Evolutionary conservation across 2,888 invertebrate genomes (phyloP), one percentile per base, ranked within the genome.

Genomic region (Hirtodrosophila trivittata): DNA sequence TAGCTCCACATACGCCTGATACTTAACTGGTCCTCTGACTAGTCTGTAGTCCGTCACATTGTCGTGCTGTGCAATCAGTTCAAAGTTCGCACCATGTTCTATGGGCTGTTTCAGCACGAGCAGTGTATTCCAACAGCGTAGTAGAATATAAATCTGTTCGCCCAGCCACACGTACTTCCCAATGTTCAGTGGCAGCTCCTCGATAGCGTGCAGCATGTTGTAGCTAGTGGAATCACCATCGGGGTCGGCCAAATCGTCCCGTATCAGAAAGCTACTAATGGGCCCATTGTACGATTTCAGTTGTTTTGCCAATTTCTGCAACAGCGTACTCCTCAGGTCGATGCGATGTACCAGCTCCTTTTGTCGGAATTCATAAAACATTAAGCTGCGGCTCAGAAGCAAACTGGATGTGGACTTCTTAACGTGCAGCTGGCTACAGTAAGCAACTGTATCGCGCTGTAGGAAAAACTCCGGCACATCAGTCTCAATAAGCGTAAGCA

Each of bases 91-190:
- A 41, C 35, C 82, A 30, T 35, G 58, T 10, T 57, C 46, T 1
- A n/a, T 26, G 6, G 77, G 75, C 0, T 76, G 71, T 3, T 42
- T 68, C 3, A 89, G 58, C 1, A 89, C 75, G 0, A 89, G 14
- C 28, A 90, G 54, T 12, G 64, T 74, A n/a, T 86, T 59, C 88
- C 89, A 90, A 65, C 89, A 89, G 9, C 77, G 77, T 0, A 89
- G 47, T 1, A 89, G 47, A 9, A 89, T 47, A 42, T 87, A 89
- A 0, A 88, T 41, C 13, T 77, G 77, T 28, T 70, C 45, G 25
- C 75, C 73, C 54, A 80, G 72, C 69, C 87, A 88, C 10, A 88
- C 65, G 46, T 76, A 89, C 57, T 89, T 89, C 10, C 90, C 89
- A 7, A 89, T 37, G 7, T 43, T 60, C 5, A 89, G 55, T 2